Conservation (phyloP, 2,797 vertebrate genomes). For the Poecilia velifera region DNA sequence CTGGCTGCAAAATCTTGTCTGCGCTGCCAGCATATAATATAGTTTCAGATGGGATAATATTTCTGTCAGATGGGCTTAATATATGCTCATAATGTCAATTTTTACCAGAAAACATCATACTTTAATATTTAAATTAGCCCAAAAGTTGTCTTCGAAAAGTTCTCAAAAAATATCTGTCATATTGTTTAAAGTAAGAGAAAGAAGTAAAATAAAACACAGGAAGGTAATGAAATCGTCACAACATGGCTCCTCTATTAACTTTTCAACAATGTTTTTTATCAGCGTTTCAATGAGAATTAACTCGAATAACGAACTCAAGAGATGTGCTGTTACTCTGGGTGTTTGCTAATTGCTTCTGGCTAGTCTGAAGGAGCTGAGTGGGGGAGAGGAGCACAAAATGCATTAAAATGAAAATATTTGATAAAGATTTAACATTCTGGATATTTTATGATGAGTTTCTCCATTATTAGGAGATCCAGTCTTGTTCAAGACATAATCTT, state of each 20-base stretch:
- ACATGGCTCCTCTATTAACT: too few relatives aligned
- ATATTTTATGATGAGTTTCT: neutral
- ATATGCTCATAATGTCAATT: slow-evolving; percentile 26
- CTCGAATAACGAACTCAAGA: too few relatives aligned
- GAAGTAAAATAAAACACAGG: neutral
- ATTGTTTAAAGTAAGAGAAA: neutral
- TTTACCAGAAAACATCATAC: slow-evolving; percentile 10
- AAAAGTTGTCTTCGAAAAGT: slow-evolving; percentile 2
- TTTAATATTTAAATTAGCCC: slow-evolving; percentile 15
- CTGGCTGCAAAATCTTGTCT: slow-evolving; percentile 60
- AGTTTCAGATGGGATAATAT: slow-evolving; percentile 50
- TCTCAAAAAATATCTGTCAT: neutral
- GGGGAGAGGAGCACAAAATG: neutral
- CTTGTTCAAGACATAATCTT: neutral
- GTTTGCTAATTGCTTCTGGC: too few relatives aligned
- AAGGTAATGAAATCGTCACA: neutral
- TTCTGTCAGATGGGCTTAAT: slow-evolving; percentile 51
- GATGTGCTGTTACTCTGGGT: too few relatives aligned
- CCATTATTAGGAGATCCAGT: neutral
- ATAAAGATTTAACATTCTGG: neutral
- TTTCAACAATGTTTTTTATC: too few relatives aligned
- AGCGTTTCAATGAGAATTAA: too few relatives aligned
- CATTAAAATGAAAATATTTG: neutral
- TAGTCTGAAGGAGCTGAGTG: too few relatives aligned
- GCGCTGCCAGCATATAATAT: slow-evolving; percentile 56